These are phyloP conservation scores for Leptoclinus maculatus DNA, from an alignment of 2,797 vertebrate species.

Conservation along the genomic window DNA sequence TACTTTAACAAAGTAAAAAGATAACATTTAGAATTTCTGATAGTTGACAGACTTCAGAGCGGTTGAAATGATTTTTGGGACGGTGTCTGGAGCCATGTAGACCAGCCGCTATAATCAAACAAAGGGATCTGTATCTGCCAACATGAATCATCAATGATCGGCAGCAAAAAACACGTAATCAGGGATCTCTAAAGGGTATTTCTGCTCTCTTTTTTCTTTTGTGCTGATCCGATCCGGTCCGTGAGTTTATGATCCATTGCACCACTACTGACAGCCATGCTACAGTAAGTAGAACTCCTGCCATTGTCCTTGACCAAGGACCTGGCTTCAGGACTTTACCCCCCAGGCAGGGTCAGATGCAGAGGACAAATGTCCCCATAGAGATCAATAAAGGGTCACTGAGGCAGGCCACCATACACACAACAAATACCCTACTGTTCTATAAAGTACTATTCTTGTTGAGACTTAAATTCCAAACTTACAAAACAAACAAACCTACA, in stretches of 20 bases:
- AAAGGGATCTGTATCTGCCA: background rate
- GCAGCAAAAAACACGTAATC: no score
- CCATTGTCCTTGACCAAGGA: constrained; percentile 17
- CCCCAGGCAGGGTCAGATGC: background rate
- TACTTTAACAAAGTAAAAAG: background rate
- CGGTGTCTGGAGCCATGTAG: no score
- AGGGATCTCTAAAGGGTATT: background rate
- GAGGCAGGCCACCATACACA: background rate
- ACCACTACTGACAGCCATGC: background rate
- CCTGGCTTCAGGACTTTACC: background rate
- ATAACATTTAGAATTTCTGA: background rate
- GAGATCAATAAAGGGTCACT: constrained; percentile 8
- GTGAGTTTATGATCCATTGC: background rate
- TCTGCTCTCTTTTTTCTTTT: background rate
- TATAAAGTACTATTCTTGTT: background rate
- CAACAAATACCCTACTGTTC: background rate
- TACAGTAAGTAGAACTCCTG: background rate
- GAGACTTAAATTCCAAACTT: background rate
- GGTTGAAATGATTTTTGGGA: background rate
- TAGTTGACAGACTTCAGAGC: background rate
- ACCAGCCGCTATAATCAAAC: background rate
- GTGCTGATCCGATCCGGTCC: background rate
- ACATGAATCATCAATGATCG: background rate
- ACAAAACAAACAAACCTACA: background rate
- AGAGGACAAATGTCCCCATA: constrained; percentile 24